Evolutionary conservation across 2,888 invertebrate species (phyloP).

Genomic region (Agrilus biguttatus): DNA sequence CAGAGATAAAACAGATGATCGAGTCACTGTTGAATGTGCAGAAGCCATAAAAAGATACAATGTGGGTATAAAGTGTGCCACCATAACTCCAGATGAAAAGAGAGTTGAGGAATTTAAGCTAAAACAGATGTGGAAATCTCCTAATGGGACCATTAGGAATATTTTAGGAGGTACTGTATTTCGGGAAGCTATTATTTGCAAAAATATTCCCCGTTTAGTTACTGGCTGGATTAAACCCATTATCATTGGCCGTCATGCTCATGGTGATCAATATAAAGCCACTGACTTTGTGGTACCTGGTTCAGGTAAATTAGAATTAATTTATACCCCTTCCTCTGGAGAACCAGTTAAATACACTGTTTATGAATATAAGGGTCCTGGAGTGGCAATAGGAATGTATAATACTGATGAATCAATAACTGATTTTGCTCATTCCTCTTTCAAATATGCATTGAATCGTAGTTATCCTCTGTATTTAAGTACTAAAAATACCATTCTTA

Average conservation of each 20-base stretch:
- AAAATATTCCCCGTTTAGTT: slow-evolving; percentile 90
- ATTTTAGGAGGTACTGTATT: slow-evolving; percentile 71
- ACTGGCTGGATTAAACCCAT: slow-evolving; percentile 93
- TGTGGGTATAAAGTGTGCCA: slow-evolving; percentile 97
- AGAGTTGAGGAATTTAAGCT: slow-evolving; percentile 83
- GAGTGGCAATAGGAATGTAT: slow-evolving; percentile 89
- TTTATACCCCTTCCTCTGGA: slow-evolving; percentile 55
- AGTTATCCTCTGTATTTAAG: slow-evolving; percentile 85
- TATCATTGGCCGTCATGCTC: slow-evolving; percentile 96
- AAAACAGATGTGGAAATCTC: slow-evolving; percentile 85
- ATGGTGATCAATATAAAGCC: slow-evolving; percentile 95
- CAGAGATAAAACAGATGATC: slow-evolving; percentile 85
- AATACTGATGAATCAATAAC: slow-evolving; percentile 91
- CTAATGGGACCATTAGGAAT: slow-evolving; percentile 79
- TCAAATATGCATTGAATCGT: slow-evolving; percentile 75
- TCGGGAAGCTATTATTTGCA: slow-evolving; percentile 76
- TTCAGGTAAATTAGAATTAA: slow-evolving; percentile 73
- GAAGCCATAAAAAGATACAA: slow-evolving; percentile 93
- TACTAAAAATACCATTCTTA: slow-evolving; percentile 94
- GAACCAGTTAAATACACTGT: slow-evolving; percentile 59
- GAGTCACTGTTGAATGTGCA: slow-evolving; percentile 94
- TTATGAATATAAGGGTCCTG: slow-evolving; percentile 73
- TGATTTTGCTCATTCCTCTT: slow-evolving; percentile 90
- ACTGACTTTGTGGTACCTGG: slow-evolving; percentile 93
- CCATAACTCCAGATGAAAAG: slow-evolving; percentile 95